A percentile compares a stretch with the other conserved stretches of the same genome.
Conservation (phyloP, 2,113 vertebrate species). For the Peromyscus leucopus region DNA sequence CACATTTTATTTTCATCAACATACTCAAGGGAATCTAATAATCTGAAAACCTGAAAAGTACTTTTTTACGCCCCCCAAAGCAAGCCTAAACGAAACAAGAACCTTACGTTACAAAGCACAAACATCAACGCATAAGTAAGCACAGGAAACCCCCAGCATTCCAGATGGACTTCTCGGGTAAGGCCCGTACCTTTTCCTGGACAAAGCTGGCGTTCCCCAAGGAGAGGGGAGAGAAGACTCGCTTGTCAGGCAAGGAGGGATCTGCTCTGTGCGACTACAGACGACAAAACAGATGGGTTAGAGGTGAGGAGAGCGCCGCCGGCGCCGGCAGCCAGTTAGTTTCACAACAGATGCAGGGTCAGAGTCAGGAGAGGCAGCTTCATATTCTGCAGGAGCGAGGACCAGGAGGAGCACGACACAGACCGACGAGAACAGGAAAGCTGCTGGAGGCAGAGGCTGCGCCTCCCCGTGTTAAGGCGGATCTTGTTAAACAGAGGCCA, state of each 20-base stretch:
- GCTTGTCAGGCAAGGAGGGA: constrained; percentile 99
- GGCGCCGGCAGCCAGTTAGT: constrained; percentile 88
- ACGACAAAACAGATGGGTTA: constrained; percentile 90
- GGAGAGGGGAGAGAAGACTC: constrained; percentile 99
- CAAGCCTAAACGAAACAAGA: not conserved
- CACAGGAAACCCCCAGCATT: constrained; percentile 68
- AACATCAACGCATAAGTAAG: constrained; percentile 52
- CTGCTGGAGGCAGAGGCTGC: constrained; percentile 34
- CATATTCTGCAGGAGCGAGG: constrained; percentile 43
- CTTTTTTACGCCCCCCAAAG: not conserved
- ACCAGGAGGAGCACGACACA: constrained; percentile 45
- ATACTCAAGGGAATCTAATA: not conserved
- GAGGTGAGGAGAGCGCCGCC: constrained; percentile 87
- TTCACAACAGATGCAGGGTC: constrained; percentile 78
- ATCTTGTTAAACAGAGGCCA: constrained; percentile 21
- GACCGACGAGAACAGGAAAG: not conserved
- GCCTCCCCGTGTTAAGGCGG: not conserved
- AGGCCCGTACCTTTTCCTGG: constrained; percentile 98
- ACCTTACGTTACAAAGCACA: not conserved
- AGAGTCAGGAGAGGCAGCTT: constrained; percentile 48
- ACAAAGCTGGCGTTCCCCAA: constrained; percentile 99
- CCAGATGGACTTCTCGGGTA: constrained; percentile 78
- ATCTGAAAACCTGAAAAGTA: constrained; percentile 47
- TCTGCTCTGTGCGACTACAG: constrained; percentile 98
- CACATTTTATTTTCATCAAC: constrained; percentile 34